These are phyloP conservation scores for Arctopsyche grandis DNA, from an alignment of 1,140 invertebrate genomes.

Conservation along the genomic window DNA sequence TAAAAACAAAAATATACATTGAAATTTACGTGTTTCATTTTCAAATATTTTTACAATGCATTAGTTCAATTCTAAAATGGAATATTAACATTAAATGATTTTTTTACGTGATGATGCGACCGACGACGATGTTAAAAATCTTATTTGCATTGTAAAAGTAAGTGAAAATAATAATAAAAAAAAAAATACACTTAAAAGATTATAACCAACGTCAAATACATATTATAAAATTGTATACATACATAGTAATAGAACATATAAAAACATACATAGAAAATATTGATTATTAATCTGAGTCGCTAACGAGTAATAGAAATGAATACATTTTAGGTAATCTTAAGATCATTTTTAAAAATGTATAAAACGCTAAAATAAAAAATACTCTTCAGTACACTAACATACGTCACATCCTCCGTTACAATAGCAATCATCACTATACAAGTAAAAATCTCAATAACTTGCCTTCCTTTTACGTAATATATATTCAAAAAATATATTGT, in stretches of 20 bases:
- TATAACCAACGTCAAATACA: neutral
- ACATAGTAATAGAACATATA: neutral
- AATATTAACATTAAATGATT: no score
- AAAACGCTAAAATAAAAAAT: constrained; percentile 22
- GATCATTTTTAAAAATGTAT: neutral
- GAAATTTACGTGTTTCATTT: neutral
- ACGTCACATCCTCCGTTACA: neutral
- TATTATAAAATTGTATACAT: neutral
- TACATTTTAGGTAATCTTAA: neutral
- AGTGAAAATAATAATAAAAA: neutral
- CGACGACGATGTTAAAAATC: neutral
- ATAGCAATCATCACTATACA: constrained; percentile 6
- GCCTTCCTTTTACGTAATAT: neutral
- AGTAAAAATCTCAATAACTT: constrained; percentile 2
- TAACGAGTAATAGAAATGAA: neutral
- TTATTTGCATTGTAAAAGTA: neutral
- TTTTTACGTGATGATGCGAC: no score
- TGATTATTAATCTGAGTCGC: neutral
- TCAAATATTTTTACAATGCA: neutral
- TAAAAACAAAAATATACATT: neutral
- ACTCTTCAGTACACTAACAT: neutral
- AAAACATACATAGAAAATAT: neutral
- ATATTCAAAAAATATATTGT: constrained; percentile 13
- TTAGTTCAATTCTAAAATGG: no score
- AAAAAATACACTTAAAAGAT: neutral